These are phyloP conservation scores for Eupristina koningsbergeri DNA, from an alignment of 1,140 invertebrate genomes.

Conservation along the genomic window DNA sequence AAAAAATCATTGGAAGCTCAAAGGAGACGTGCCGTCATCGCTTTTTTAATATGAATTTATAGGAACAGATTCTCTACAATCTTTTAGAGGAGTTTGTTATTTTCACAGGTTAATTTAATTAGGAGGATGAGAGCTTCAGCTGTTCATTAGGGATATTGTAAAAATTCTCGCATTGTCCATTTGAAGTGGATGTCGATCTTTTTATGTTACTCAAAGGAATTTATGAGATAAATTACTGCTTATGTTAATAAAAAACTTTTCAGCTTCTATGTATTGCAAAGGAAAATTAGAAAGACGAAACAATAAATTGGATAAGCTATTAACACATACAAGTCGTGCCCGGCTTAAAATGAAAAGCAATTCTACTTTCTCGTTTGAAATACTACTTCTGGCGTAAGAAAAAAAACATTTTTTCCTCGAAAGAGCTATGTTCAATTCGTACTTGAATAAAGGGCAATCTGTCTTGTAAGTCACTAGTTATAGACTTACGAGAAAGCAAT, in stretches of 20 bases:
- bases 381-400: neutral
- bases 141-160: no score
- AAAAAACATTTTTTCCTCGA: neutral
- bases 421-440: neutral
- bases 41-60: neutral
- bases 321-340: neutral
- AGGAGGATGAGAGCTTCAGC: no score
- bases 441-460: neutral
- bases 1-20: neutral
- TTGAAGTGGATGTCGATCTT: no score
- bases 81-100: no score
- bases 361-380: neutral
- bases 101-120: no score
- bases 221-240: no score
- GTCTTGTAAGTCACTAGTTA: neutral
- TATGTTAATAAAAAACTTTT: no score
- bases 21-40: neutral
- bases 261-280: neutral
- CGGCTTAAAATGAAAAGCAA: neutral
- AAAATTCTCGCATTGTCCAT: no score
- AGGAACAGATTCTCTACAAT: no score
- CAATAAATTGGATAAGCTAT: neutral
- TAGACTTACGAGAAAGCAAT: neutral
- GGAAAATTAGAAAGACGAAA: neutral
- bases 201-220: no score